A percentile compares a stretch with the other conserved stretches of the same genome.
Conservation (phyloP, 2,113 vertebrate genomes). For the Dromas ardeola region DNA sequence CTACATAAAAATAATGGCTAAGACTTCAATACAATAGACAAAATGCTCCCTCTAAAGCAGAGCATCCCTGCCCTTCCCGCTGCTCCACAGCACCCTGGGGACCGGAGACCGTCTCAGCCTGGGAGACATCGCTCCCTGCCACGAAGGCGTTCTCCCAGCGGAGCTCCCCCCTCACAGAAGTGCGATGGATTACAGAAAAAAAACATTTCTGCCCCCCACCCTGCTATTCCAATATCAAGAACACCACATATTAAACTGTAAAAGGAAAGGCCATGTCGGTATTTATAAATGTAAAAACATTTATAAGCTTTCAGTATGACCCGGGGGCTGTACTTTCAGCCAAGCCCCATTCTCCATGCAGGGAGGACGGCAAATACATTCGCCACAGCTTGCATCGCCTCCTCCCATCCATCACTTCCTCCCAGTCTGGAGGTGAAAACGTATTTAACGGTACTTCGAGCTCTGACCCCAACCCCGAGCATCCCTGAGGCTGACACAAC, state of each 20-base stretch:
- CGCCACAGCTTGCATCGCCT: neutral
- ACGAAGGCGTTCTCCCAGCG: neutral
- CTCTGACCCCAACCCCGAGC: neutral
- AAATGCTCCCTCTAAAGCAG: neutral
- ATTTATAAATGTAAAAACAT: neutral
- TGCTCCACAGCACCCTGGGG: neutral
- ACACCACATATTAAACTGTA: fast-evolving
- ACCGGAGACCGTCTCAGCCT: neutral
- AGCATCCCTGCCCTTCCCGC: neutral
- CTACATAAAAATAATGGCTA: neutral
- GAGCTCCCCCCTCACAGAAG: neutral
- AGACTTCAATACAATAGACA: fast-evolving
- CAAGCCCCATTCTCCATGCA: fast-evolving
- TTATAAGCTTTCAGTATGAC: neutral
- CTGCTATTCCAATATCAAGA: neutral
- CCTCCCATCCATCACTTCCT: neutral
- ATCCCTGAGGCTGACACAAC: neutral
- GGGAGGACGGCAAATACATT: neutral
- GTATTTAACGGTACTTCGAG: neutral
- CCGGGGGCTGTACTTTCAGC: neutral
- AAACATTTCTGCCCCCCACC: neutral
- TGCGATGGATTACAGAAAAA: neutral
- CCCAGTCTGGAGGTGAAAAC: neutral
- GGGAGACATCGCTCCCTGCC: neutral
- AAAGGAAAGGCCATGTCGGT: neutral